phyloP scores from a whole-genome alignment of 2,888 invertebrate species.

The Glyphotaelius pellucidus region DNA sequence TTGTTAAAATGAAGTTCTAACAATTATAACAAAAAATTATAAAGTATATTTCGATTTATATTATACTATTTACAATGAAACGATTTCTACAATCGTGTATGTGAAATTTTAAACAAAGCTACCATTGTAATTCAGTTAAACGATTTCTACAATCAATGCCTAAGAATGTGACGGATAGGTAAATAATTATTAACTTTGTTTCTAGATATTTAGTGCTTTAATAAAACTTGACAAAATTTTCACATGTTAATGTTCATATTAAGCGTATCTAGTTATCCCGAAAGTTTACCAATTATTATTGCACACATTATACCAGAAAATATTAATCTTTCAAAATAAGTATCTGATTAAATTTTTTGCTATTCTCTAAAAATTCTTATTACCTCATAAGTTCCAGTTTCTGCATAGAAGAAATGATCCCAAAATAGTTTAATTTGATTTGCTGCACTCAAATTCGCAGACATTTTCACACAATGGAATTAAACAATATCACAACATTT shows the following conservation, averaged over 20 bases:
- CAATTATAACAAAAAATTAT: no score
- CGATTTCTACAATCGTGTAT: no score
- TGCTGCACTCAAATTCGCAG: slow-evolving; percentile 68
- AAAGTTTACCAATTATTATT: no score
- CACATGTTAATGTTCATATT: not conserved
- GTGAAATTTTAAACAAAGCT: no score
- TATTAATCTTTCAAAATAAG: not conserved
- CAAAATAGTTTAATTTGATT: slow-evolving; percentile 75
- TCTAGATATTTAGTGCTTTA: not conserved
- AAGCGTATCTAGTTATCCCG: no score
- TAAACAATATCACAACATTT: not conserved
- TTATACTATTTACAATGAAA: no score
- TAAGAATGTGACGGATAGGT: no score
- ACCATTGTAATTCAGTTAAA: no score
- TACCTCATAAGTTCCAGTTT: slow-evolving; percentile 81
- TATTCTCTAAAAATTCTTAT: slow-evolving; percentile 45
- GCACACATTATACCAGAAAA: not conserved
- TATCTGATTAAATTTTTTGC: not conserved
- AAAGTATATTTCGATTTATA: no score
- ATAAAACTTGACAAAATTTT: not conserved
- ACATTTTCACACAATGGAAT: slow-evolving; percentile 56
- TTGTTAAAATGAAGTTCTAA: no score
- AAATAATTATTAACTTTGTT: no score
- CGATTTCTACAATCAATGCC: no score
- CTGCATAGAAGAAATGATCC: slow-evolving; percentile 81